Conservation (phyloP, 2,888 invertebrate species). For the Rhamnusium bicolor region DNA sequence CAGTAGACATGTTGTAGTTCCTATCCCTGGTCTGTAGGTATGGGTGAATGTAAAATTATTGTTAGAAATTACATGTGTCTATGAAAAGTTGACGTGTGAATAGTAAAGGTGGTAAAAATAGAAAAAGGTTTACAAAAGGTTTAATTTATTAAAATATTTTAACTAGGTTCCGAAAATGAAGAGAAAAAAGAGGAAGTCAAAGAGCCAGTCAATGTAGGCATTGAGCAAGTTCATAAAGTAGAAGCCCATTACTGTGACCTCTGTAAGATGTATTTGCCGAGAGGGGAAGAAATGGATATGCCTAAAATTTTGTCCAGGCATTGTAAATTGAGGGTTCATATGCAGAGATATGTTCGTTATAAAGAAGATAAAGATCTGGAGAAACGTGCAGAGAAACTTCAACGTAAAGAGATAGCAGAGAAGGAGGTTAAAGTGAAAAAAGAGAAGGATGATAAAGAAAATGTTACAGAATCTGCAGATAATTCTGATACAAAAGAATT, state of each 20-base stretch:
- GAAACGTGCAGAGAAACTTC: conserved; percentile 81
- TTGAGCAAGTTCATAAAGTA: conserved; percentile 84
- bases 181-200: conserved; percentile 70
- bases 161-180: conserved; percentile 60
- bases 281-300: conserved; percentile 70
- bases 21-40: too few relatives aligned
- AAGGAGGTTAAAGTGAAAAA: conserved; percentile 63
- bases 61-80: too few relatives aligned
- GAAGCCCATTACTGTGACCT: conserved; percentile 87
- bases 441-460: conserved; percentile 65
- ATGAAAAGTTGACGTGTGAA: too few relatives aligned
- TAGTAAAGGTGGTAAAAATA: too few relatives aligned
- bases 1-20: too few relatives aligned
- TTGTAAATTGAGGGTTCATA: conserved; percentile 83
- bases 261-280: conserved; percentile 83
- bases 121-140: not conserved
- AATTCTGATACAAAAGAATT: not conserved
- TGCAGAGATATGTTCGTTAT: conserved; percentile 84
- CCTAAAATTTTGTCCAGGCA: conserved; percentile 70
- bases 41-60: too few relatives aligned
- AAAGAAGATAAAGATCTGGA: conserved; percentile 84
- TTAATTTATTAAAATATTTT: conserved; percentile 38
- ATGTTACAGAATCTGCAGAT: not conserved
- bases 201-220: conserved; percentile 82
- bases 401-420: conserved; percentile 74